Percentiles rank a stretch among this genome's conserved stretches.
Evolutionary conservation across 2,797 vertebrate genomes (phyloP).

Genomic region (Bovichtus diacanthus): DNA sequence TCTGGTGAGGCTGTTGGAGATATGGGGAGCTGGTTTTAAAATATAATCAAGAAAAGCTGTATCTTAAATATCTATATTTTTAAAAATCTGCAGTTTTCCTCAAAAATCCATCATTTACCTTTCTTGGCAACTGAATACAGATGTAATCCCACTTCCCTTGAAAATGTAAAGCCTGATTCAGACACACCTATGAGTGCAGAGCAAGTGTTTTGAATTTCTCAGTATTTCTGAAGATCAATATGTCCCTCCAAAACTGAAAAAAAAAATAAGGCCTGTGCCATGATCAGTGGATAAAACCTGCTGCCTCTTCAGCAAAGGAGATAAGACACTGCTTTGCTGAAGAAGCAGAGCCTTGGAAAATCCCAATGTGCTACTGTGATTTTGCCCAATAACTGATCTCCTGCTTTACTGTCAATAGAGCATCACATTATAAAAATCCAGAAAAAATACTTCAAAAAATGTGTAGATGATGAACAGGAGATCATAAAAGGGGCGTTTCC

Average conservation of each 20-base stretch:
- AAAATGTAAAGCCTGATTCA: conserved; percentile 71
- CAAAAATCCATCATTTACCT: conserved; percentile 42
- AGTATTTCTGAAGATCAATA: conserved; percentile 2
- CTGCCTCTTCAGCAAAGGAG: neutral
- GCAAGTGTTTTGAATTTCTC: neutral
- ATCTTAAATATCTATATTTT: conserved; percentile 60
- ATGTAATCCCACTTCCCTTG: conserved; percentile 63
- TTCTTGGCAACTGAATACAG: conserved; percentile 48
- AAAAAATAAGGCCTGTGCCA: conserved; percentile 2
- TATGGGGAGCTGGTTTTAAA: conserved; percentile 85
- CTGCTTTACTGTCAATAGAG: conserved; percentile 4
- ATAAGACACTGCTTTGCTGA: neutral
- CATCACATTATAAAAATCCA: neutral
- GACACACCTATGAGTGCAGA: conserved; percentile 50
- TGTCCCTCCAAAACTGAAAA: neutral
- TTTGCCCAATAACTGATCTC: neutral
- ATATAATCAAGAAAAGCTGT: conserved; percentile 72
- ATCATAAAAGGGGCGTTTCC: conserved; percentile 1
- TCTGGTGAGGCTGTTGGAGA: conserved; percentile 86
- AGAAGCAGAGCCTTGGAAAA: neutral
- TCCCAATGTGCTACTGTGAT: neutral
- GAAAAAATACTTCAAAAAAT: neutral
- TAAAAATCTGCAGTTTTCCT: conserved; percentile 38
- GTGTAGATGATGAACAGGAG: neutral
- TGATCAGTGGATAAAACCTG: conserved; percentile 4